Evolutionary conservation across 2,113 vertebrate species (phyloP).

Genomic region (Rynchops niger): DNA sequence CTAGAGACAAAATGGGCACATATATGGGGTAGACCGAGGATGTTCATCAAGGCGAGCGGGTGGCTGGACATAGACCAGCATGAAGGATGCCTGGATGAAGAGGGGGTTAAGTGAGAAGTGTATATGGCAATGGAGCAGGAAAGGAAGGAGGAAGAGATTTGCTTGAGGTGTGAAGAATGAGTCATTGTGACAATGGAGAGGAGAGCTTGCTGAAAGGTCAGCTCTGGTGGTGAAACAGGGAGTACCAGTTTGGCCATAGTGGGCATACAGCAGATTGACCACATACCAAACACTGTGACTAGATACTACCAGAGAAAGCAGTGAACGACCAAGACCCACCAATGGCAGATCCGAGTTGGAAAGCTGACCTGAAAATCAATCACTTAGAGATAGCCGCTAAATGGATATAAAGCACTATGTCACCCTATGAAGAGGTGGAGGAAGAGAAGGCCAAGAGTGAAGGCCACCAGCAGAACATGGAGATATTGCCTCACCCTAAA

Average conservation of each 20-base stretch:
- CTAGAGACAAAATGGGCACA: not conserved
- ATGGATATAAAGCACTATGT: not conserved
- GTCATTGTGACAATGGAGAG: not conserved
- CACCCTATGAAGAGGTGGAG: not conserved
- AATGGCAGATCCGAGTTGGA: not conserved
- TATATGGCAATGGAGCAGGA: not conserved
- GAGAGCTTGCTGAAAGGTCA: not conserved
- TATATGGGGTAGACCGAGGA: accelerated
- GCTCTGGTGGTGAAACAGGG: not conserved
- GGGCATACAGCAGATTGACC: accelerated
- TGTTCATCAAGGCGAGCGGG: not conserved
- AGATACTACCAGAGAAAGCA: not conserved
- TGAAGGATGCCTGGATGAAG: not conserved
- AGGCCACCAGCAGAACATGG: not conserved
- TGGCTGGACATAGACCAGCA: not conserved
- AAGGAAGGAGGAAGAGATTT: not conserved
- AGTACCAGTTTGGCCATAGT: not conserved
- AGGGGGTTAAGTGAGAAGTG: not conserved
- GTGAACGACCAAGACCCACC: not conserved
- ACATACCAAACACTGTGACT: not conserved
- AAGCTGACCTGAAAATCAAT: not conserved
- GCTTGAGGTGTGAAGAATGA: not conserved
- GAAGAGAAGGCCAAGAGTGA: not conserved
- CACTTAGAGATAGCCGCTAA: not conserved
- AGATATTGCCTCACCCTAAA: not conserved